A percentile compares a stretch with the other conserved stretches of the same genome.
Evolutionary conservation across 2,888 invertebrate genomes (phyloP).

Genomic region (Orchesellides sinensis): DNA sequence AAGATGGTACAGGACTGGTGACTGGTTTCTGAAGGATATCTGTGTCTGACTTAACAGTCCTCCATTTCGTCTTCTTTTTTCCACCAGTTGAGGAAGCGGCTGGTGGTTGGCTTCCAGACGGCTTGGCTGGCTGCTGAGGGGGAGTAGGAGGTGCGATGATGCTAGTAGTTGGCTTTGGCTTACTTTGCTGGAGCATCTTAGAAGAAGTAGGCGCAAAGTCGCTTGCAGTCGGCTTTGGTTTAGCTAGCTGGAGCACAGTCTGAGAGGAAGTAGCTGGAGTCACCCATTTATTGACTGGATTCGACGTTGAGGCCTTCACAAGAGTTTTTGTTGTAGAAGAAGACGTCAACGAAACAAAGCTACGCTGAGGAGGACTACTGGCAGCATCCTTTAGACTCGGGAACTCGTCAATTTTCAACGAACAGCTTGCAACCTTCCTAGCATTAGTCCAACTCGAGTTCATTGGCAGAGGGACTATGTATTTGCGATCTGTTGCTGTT

Average conservation of each 20-base stretch:
- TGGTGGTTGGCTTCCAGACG: not conserved
- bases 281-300: not conserved
- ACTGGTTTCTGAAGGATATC: not conserved
- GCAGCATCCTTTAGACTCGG: slow-evolving; percentile 49
- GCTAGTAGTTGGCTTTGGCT: too few relatives aligned
- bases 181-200: too few relatives aligned
- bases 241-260: not conserved
- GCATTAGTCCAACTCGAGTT: too few relatives aligned
- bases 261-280: too few relatives aligned
- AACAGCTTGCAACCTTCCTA: slow-evolving; percentile 15
- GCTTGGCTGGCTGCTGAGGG: not conserved
- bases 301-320: too few relatives aligned
- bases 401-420: slow-evolving; percentile 46
- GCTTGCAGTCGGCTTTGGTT: not conserved
- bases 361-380: not conserved
- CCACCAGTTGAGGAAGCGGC: not conserved
- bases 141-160: not conserved
- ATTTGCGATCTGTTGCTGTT: not conserved
- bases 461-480: slow-evolving; percentile 34
- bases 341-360: too few relatives aligned
- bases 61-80: slow-evolving; percentile 71
- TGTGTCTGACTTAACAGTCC: slow-evolving; percentile 44
- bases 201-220: too few relatives aligned
- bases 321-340: too few relatives aligned
- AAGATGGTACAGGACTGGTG: not conserved